Percentiles rank a stretch among this genome's conserved stretches.
Conservation (phyloP, 1,140 invertebrate genomes). For the Orius laevigatus region DNA sequence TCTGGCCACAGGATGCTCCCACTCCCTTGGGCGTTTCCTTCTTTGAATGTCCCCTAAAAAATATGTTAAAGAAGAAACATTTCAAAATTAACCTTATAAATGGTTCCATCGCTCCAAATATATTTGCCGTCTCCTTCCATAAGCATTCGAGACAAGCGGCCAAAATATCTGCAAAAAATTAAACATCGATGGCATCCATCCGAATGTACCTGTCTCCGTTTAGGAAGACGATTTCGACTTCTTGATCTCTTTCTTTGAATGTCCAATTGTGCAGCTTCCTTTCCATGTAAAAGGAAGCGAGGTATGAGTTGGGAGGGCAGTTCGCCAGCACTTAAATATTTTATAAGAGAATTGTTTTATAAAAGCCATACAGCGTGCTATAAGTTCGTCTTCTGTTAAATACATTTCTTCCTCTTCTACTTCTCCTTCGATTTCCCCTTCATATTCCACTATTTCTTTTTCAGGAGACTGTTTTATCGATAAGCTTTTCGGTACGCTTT, state of each 20-base stretch:
- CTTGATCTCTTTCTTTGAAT: constrained; percentile 3
- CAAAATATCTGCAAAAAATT: constrained; percentile 7
- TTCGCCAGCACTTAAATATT: too few species aligned
- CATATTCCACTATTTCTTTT: too few species aligned
- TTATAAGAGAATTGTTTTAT: too few species aligned
- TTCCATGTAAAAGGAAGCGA: neutral
- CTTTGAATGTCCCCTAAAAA: constrained; percentile 33
- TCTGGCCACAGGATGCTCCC: constrained; percentile 35
- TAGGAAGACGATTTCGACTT: constrained; percentile 3
- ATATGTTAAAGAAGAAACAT: neutral
- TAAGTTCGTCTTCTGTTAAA: too few species aligned
- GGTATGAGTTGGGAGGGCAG: too few species aligned
- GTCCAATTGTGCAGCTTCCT: constrained; percentile 3
- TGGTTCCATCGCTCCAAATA: constrained; percentile 13
- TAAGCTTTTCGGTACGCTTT: too few species aligned
- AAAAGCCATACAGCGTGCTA: too few species aligned
- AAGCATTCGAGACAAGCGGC: constrained; percentile 4
- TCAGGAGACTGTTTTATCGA: too few species aligned
- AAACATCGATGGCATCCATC: too few species aligned
- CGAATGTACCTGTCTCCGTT: constrained; percentile 4
- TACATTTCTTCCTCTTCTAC: too few species aligned
- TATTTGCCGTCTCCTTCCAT: constrained; percentile 15
- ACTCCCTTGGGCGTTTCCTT: constrained; percentile 34
- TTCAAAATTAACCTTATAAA: constrained; percentile 7
- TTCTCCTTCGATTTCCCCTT: too few species aligned